Evolutionary conservation across 2,113 vertebrate genomes (phyloP).

Genomic region (Odobenus rosmarus): DNA sequence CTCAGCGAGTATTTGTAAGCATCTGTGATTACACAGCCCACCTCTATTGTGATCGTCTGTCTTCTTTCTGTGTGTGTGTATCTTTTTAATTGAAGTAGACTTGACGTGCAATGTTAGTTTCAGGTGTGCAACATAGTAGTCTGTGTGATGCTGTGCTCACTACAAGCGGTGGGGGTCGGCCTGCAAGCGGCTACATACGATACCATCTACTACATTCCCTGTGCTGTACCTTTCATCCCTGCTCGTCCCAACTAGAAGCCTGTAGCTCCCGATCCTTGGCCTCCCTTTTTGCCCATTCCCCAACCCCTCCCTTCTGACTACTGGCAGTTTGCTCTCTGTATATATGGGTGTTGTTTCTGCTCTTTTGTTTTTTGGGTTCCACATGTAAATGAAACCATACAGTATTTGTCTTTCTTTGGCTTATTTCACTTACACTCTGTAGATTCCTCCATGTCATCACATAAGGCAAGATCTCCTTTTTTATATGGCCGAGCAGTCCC

Average conservation of each 20-base stretch:
- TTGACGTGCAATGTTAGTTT: neutral
- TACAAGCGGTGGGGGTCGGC: neutral
- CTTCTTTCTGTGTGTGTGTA: neutral
- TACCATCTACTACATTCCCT: neutral
- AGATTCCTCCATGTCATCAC: neutral
- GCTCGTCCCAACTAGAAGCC: neutral
- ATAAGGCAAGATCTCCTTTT: neutral
- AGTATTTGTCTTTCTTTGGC: neutral
- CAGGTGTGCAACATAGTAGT: neutral
- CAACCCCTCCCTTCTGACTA: neutral
- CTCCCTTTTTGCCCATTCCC: neutral
- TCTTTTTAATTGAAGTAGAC: neutral
- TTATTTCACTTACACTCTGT: neutral
- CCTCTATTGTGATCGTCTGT: neutral
- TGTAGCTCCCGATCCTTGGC: neutral
- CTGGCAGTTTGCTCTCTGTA: neutral
- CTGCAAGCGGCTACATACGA: rapidly evolving
- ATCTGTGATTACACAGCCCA: neutral
- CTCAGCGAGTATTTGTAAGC: neutral
- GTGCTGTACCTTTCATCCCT: neutral
- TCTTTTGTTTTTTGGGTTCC: neutral
- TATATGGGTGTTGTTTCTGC: neutral
- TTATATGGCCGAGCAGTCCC: neutral
- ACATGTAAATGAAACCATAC: neutral
- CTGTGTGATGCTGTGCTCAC: neutral